phyloP scores from a whole-genome alignment of 2,113 vertebrate genomes.

The Anhinga rufa region DNA sequence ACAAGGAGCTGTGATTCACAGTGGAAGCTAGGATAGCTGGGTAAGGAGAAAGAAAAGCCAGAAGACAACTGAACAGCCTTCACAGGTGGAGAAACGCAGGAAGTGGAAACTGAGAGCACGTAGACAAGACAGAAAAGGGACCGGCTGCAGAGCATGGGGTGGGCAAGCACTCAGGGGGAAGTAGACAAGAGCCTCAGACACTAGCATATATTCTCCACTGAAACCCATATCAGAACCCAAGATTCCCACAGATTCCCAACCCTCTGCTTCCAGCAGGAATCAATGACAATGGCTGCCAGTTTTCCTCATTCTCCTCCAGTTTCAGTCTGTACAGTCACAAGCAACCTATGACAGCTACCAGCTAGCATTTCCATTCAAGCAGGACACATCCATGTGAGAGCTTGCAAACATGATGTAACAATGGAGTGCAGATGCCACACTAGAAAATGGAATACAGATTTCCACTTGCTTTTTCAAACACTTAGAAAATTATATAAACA shows the following conservation, averaged over 20 bases:
- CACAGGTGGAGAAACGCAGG: neutral
- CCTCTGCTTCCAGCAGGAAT: neutral
- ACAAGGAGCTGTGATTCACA: neutral
- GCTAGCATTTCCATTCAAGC: neutral
- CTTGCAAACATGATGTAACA: neutral
- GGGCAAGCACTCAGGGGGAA: neutral
- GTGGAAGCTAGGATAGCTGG: neutral
- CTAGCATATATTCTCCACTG: neutral
- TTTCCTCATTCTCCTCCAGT: neutral
- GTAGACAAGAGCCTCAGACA: neutral
- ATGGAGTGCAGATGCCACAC: neutral
- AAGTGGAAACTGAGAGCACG: neutral
- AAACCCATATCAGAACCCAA: neutral
- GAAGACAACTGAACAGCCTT: neutral
- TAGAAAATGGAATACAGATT: neutral
- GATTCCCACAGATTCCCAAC: neutral
- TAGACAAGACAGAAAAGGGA: neutral
- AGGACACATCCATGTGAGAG: neutral
- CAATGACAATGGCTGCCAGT: neutral
- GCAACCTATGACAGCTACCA: neutral
- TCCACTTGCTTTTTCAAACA: neutral
- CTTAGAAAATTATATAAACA: neutral
- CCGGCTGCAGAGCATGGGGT: fast-evolving
- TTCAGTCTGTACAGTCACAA: neutral
- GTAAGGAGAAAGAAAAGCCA: neutral